These are phyloP conservation scores for Protonibea diacanthus DNA, from an alignment of 2,797 vertebrate genomes.

Conservation along the genomic window DNA sequence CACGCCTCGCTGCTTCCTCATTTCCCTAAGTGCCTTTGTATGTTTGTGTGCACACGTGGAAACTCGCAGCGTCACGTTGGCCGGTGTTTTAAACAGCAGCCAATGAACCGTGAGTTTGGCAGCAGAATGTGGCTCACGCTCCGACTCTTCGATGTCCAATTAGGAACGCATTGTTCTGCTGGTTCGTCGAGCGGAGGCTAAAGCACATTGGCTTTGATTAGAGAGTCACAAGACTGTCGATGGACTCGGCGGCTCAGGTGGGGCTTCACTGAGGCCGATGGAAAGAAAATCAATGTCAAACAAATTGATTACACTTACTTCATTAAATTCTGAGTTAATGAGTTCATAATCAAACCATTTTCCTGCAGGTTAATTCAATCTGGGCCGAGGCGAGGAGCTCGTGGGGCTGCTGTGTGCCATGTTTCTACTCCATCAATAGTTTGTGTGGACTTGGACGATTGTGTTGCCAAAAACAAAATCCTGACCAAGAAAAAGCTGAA, in stretches of 20 bases:
- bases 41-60: conserved; percentile 30
- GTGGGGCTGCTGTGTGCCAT: not conserved
- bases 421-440: not conserved
- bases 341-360: conserved; percentile 46
- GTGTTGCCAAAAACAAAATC: not conserved
- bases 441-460: not conserved
- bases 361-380: conserved; percentile 42
- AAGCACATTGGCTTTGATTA: not conserved
- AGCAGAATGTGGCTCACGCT: not conserved
- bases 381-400: not conserved
- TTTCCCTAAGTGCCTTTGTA: conserved; percentile 39
- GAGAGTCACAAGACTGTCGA: not conserved
- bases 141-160: conserved; percentile 28
- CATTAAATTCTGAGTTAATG: conserved; percentile 52
- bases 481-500: not conserved
- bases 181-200: not conserved
- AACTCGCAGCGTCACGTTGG: not conserved
- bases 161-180: conserved; percentile 1
- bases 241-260: conserved; percentile 8
- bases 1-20: conserved; percentile 30
- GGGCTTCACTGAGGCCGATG: not conserved
- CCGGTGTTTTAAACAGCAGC: conserved; percentile 38
- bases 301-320: conserved; percentile 44
- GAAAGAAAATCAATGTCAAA: conserved; percentile 51
- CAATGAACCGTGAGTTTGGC: conserved; percentile 44